A percentile compares a stretch with the other conserved stretches of the same genome.
phyloP scores from a whole-genome alignment of 2,797 vertebrate genomes.

The Channa striata region DNA sequence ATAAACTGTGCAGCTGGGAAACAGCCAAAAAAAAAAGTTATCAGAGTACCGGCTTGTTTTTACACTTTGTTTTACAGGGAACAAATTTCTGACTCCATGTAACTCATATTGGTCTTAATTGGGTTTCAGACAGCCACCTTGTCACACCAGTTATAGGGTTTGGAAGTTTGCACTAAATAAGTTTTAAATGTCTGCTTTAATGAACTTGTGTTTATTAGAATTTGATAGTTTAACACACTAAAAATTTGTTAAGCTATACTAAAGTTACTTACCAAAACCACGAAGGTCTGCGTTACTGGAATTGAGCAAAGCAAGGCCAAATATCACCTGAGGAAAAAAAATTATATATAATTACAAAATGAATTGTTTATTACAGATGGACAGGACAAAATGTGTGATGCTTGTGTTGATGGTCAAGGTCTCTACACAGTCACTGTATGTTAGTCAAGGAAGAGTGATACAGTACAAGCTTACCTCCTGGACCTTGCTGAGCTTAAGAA shows the following conservation, averaged over 20 bases:
- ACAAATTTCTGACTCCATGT: no score
- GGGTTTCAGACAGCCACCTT: no score
- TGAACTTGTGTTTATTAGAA: no score
- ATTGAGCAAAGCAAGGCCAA: conserved; percentile 97
- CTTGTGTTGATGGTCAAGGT: background rate
- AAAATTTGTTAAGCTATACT: background rate
- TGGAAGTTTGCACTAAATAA: background rate
- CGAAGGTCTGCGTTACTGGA: conserved; percentile 96
- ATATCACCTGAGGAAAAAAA: conserved; percentile 90
- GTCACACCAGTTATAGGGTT: no score
- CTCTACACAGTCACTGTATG: background rate
- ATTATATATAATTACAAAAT: background rate
- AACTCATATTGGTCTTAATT: no score
- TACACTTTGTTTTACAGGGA: no score
- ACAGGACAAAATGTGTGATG: background rate
- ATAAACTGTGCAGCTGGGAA: conserved; percentile 94
- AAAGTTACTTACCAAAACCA: conserved; percentile 92
- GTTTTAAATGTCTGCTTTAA: background rate
- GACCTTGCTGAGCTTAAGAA: conserved; percentile 99
- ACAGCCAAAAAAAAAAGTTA: background rate
- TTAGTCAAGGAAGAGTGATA: background rate
- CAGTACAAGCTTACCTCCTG: conserved; percentile 90
- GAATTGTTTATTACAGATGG: background rate
- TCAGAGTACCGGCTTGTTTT: background rate
- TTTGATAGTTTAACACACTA: background rate